phyloP scores from a whole-genome alignment of 2,888 invertebrate genomes.

The Mesochorus sp. region DNA sequence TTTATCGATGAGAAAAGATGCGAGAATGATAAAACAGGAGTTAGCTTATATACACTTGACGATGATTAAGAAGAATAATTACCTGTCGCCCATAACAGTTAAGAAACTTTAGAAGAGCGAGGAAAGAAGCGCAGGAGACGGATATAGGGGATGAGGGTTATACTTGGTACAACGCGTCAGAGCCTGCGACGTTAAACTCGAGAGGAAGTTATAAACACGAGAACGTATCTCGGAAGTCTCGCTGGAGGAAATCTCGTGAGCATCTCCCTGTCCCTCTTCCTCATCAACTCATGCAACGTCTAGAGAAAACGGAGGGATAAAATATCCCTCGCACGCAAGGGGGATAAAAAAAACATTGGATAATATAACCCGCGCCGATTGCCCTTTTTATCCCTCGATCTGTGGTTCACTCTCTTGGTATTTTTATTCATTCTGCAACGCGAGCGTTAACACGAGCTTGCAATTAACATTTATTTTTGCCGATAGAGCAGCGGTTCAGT shows the following conservation, averaged over 20 bases:
- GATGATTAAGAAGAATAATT: not conserved
- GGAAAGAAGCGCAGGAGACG: not conserved
- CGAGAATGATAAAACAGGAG: too few species aligned
- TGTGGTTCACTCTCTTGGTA: not conserved
- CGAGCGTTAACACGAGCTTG: conserved; percentile 53
- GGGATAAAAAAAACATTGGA: too few species aligned
- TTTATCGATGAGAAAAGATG: too few species aligned
- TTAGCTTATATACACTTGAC: conserved; percentile 38
- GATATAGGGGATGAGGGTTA: conserved; percentile 22
- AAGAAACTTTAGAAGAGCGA: conserved; percentile 32
- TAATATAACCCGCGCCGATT: too few species aligned
- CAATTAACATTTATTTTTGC: conserved; percentile 50
- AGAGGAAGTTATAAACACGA: conserved; percentile 49
- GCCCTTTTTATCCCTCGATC: too few species aligned
- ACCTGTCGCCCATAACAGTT: conserved; percentile 9
- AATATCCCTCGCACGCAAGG: conserved; percentile 5
- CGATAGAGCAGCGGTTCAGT: too few species aligned
- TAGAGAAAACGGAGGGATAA: too few species aligned
- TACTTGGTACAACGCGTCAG: conserved; percentile 46
- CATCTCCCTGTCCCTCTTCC: conserved; percentile 6
- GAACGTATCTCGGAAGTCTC: conserved; percentile 24
- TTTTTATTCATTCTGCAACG: not conserved
- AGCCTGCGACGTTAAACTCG: conserved; percentile 54
- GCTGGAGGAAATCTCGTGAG: conserved; percentile 37
- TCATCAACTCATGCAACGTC: too few species aligned